A percentile compares a stretch with the other conserved stretches of the same genome.
Conservation (phyloP, 1,140 invertebrate genomes). For the Paraescarpia echinospica region DNA sequence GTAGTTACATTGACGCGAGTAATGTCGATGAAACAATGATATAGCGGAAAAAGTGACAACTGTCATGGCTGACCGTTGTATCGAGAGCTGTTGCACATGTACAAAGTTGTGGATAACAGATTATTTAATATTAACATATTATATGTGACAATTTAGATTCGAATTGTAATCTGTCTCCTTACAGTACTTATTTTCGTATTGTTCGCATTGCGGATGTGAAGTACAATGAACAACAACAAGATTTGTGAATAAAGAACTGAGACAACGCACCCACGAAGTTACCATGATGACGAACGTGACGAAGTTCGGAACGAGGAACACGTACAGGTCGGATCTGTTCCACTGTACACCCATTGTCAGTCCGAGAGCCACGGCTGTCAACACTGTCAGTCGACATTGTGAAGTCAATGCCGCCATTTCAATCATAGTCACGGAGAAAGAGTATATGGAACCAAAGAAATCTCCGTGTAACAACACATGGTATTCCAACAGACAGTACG, state of each 20-base stretch:
- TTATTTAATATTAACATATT: too few species aligned
- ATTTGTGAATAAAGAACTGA: not conserved
- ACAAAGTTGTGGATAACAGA: not conserved
- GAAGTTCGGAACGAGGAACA: slow-evolving; percentile 75
- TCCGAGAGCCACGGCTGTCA: slow-evolving; percentile 74
- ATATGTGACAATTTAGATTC: too few species aligned
- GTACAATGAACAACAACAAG: not conserved
- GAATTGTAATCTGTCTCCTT: too few species aligned
- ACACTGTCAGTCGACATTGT: not conserved
- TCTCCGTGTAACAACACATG: slow-evolving; percentile 84
- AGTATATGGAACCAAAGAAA: slow-evolving; percentile 84
- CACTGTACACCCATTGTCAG: slow-evolving; percentile 80
- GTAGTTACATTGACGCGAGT: not conserved
- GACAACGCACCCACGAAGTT: slow-evolving; percentile 59
- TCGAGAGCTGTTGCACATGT: not conserved
- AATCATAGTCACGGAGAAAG: slow-evolving; percentile 89
- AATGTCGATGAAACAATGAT: not conserved
- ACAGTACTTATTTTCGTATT: too few species aligned
- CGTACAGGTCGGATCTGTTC: slow-evolving; percentile 79
- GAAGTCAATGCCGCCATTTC: slow-evolving; percentile 75
- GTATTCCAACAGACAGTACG: slow-evolving; percentile 59
- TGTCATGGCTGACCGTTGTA: too few species aligned
- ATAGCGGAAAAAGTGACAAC: not conserved
- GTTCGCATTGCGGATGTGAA: too few species aligned
- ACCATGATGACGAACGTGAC: slow-evolving; percentile 68